A percentile compares a stretch with the other conserved stretches of the same genome.
Evolutionary conservation across 2,113 vertebrate species (phyloP).

Genomic region (Lophotis ruficrista): DNA sequence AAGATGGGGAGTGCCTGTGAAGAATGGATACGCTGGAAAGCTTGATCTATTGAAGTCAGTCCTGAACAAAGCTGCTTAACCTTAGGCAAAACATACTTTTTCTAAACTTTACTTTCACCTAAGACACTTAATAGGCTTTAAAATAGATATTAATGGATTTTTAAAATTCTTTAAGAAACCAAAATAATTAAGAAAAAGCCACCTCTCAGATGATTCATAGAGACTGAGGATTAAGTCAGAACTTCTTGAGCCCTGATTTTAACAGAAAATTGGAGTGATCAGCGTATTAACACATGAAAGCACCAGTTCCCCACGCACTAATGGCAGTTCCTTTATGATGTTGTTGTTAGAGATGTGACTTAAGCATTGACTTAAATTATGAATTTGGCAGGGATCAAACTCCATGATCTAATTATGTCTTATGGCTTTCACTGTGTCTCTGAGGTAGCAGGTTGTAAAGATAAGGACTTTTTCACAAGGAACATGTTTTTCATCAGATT

Average conservation of each 20-base stretch:
- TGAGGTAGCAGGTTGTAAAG: constrained; percentile 37
- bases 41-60: constrained; percentile 12
- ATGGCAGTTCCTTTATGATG: constrained; percentile 55
- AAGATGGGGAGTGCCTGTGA: not conserved
- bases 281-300: constrained; percentile 65
- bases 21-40: not conserved
- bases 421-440: constrained; percentile 37
- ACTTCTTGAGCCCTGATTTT: constrained; percentile 3
- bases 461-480: not conserved
- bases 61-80: constrained; percentile 60
- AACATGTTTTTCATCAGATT: not conserved
- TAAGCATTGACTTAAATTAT: constrained; percentile 64
- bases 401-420: constrained; percentile 64
- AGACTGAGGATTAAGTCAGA: not conserved
- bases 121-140: constrained; percentile 39
- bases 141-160: not conserved
- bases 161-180: not conserved
- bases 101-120: constrained; percentile 44
- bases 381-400: constrained; percentile 66
- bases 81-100: constrained; percentile 60
- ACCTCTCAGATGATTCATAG: not conserved
- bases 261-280: constrained; percentile 37
- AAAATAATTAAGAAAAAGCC: not conserved
- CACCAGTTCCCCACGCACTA: constrained; percentile 10
- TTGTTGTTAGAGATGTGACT: constrained; percentile 53